Evolutionary conservation across 2,797 vertebrate species (phyloP), one percentile per base, ranked within the genome.

Genomic region (Acanthopagrus latus): DNA sequence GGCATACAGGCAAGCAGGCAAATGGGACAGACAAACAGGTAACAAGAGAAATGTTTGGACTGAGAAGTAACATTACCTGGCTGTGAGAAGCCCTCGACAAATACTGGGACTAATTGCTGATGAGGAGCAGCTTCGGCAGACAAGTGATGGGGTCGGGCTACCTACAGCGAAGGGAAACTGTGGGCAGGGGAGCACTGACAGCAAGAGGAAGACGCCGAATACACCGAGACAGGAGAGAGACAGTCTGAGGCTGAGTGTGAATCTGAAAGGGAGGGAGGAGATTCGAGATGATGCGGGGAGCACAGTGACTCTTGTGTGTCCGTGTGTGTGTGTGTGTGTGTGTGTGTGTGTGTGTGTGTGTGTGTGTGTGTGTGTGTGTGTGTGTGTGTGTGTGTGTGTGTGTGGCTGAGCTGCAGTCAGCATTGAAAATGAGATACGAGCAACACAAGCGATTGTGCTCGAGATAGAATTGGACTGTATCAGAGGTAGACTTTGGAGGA

Each of bases 81-180:
- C 64, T 75, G 66, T 29, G 58, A 81, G 38, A 59, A 80, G 64
- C 25, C 56, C 43, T 64, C 59, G 46, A 70, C 76, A 76, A 80
- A 81, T 76, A 75, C 56, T 58, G 20, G 33, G 20, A 82, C 74
- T 84, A 85, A 91, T 89, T 85, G 79, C 74, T 82, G 76, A 59
- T 81, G 74, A 87, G 77, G 74, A 75, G 65, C 67, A 57, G 58
- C 64, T 27, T 65, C 9, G 18, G 67, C 38, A 80, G 85, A 82
- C 43, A 77, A 73, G 57, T 69, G 80, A 87, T 56, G 44, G 74
- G 74, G 77, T 85, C 78, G 84, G 72, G 51, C 44, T 41, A 60
- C 80, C 46, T 64, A 47, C 60, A 78, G 84, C 56, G 76, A 77
- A 80, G 56, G 27, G 55, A 63, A 69, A 74, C 58, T n/a, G 66